Conservation (phyloP, 2,113 vertebrate genomes). For the Pangasianodon hypophthalmus region DNA sequence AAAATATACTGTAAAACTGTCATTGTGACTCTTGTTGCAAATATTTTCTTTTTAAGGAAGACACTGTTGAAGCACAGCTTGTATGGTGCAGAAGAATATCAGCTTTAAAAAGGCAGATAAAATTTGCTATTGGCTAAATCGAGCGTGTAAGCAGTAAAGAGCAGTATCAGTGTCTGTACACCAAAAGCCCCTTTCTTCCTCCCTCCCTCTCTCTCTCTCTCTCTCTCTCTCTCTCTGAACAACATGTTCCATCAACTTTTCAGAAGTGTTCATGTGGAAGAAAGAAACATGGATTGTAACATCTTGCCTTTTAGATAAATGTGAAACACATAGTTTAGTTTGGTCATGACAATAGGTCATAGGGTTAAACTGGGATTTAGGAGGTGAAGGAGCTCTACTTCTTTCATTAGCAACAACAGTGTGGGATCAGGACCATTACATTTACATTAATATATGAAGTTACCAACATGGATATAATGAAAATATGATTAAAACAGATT, state of each 20-base stretch:
- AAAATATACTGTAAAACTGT: background rate
- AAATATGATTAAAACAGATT: background rate
- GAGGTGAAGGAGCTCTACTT: background rate
- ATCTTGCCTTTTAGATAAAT: background rate
- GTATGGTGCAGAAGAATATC: background rate
- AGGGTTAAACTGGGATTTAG: background rate
- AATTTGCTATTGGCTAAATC: constrained; percentile 33
- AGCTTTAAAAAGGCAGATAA: background rate
- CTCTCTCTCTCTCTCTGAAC: background rate
- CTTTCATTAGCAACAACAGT: too few relatives aligned
- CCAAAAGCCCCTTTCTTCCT: background rate
- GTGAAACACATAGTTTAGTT: background rate
- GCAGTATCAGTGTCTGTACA: constrained; percentile 4
- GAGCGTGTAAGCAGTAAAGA: constrained; percentile 35
- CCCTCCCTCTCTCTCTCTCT: background rate
- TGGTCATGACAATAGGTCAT: background rate
- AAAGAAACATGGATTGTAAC: background rate
- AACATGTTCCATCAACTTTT: background rate
- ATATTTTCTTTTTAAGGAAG: background rate
- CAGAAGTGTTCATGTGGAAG: background rate
- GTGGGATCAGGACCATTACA: too few relatives aligned
- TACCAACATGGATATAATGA: background rate
- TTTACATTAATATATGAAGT: too few relatives aligned
- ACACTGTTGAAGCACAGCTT: background rate
- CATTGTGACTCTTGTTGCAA: background rate